These are phyloP conservation scores for Triplophysa tibetana DNA, from an alignment of 2,113 vertebrate species.

Conservation along the genomic window DNA sequence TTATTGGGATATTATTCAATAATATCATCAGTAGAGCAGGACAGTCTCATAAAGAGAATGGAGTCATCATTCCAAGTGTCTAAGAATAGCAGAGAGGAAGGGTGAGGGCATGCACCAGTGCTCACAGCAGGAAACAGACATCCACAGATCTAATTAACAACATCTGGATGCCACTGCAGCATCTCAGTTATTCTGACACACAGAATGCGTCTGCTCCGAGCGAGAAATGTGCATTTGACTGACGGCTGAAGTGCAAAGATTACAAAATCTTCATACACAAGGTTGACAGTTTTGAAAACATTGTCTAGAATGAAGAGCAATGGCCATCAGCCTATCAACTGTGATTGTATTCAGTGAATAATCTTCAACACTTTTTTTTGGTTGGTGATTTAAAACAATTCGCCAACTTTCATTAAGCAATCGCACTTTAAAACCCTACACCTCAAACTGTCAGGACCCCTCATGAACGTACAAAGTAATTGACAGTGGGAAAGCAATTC, in stretches of 20 bases:
- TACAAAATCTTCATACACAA: background rate
- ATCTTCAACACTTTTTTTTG: too few relatives aligned
- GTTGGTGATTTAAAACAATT: too few relatives aligned
- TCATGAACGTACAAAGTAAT: too few relatives aligned
- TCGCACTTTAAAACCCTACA: too few relatives aligned
- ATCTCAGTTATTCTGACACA: constrained; percentile 45
- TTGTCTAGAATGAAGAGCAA: background rate
- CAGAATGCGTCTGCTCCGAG: background rate
- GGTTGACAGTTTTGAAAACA: background rate
- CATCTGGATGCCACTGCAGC: constrained; percentile 55
- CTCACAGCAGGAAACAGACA: constrained; percentile 56
- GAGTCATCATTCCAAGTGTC: constrained; percentile 34
- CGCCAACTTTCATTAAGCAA: too few relatives aligned
- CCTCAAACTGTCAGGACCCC: too few relatives aligned
- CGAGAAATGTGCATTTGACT: background rate
- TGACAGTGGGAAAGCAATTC: too few relatives aligned
- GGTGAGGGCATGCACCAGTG: constrained; percentile 38
- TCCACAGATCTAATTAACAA: constrained; percentile 50
- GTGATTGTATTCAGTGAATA: background rate
- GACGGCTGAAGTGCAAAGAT: background rate
- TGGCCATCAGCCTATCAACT: background rate
- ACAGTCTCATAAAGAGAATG: constrained; percentile 51
- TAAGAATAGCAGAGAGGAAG: constrained; percentile 55
- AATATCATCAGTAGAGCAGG: constrained; percentile 44
- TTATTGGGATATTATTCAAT: constrained; percentile 49